Evolutionary conservation across 2,113 vertebrate species (phyloP).

Genomic region (Odocoileus virginianus): DNA sequence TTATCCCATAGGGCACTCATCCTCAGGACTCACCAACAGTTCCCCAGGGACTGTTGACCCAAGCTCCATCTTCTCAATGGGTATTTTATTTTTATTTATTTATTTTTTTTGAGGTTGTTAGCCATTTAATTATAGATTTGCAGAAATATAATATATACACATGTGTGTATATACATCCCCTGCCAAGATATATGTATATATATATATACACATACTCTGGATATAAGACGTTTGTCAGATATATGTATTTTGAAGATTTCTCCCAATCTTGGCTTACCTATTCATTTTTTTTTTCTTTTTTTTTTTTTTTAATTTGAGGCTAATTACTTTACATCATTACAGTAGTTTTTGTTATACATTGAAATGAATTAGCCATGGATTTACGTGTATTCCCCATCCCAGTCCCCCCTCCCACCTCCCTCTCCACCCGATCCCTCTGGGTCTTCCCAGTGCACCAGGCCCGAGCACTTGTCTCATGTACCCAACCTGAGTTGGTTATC

Average conservation of each 20-base stretch:
- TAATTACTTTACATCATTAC: too few species aligned
- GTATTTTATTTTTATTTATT: too few species aligned
- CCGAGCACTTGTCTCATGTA: too few species aligned
- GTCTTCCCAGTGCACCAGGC: too few species aligned
- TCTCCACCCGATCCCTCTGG: too few species aligned
- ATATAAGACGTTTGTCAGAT: neutral
- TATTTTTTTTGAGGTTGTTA: neutral
- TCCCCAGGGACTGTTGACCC: neutral
- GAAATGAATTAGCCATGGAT: too few species aligned
- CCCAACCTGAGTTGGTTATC: too few species aligned
- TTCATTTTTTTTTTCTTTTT: neutral
- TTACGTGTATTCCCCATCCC: too few species aligned
- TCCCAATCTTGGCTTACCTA: neutral
- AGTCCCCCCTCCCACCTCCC: too few species aligned
- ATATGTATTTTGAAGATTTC: neutral
- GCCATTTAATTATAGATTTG: neutral
- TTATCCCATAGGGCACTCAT: neutral
- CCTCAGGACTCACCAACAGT: neutral
- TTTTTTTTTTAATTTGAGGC: too few species aligned
- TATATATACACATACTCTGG: neutral
- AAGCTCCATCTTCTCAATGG: neutral
- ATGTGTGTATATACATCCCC: neutral
- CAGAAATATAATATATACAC: neutral
- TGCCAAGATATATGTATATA: neutral
- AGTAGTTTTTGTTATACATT: too few species aligned